Conservation (phyloP, 2,113 vertebrate genomes). For the Ictalurus furcatus region DNA sequence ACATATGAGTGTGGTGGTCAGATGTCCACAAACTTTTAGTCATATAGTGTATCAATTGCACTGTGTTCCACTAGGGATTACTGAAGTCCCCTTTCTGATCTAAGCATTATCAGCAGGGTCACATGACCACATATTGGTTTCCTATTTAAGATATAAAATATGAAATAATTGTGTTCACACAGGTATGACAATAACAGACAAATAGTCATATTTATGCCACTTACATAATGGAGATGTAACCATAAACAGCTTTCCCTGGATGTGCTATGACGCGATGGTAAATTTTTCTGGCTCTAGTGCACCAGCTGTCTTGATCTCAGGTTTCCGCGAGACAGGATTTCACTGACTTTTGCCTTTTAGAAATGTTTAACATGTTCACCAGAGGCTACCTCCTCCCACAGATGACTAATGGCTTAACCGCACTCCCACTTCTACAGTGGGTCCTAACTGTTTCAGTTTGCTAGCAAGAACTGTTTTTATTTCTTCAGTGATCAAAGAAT, state of each 20-base stretch:
- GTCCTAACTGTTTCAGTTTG: neutral
- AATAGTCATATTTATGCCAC: neutral
- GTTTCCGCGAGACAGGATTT: constrained; percentile 9
- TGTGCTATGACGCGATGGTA: neutral
- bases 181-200: neutral
- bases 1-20: neutral
- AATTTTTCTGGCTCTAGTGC: neutral
- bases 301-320: neutral
- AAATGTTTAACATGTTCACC: constrained; percentile 2
- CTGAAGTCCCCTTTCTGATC: neutral
- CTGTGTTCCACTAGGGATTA: neutral
- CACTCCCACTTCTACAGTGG: neutral
- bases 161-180: neutral
- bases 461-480: constrained; percentile 1
- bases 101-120: neutral
- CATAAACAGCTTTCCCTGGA: neutral
- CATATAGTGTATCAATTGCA: neutral
- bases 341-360: neutral
- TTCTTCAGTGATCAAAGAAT: neutral
- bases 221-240: neutral
- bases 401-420: constrained; percentile 14
- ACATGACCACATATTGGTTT: neutral
- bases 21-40: neutral
- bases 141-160: neutral
- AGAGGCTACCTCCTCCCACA: constrained; percentile 14